Conservation (phyloP, 2,888 invertebrate species). For the Abrostola tripartita region DNA sequence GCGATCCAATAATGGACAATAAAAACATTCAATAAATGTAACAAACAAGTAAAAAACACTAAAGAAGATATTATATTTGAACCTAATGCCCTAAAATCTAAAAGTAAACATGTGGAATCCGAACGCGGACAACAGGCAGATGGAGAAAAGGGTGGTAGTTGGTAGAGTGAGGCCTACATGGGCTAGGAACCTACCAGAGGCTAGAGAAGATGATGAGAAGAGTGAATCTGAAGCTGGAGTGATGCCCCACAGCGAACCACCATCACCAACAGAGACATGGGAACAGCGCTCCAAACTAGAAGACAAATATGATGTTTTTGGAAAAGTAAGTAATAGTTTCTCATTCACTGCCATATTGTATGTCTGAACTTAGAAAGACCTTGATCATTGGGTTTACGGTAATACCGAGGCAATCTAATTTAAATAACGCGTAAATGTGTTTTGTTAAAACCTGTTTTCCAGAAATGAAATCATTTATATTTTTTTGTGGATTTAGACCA, state of each 20-base stretch:
- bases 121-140: conserved; percentile 83
- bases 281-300: conserved; percentile 80
- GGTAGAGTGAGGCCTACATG: conserved; percentile 87
- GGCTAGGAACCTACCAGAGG: conserved; percentile 85
- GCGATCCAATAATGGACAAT: conserved; percentile 17
- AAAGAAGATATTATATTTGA: neutral
- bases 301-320: conserved; percentile 88
- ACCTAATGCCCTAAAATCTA: conserved; percentile 24
- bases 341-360: neutral
- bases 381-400: no score
- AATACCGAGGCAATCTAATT: no score
- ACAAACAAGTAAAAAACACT: neutral
- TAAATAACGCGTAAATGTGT: no score
- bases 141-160: conserved; percentile 89
- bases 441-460: no score
- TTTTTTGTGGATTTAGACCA: no score
- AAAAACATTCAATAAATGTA: neutral
- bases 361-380: no score
- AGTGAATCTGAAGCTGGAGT: conserved; percentile 73
- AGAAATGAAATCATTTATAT: no score
- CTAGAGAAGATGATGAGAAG: conserved; percentile 82
- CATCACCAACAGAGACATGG: conserved; percentile 80
- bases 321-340: conserved; percentile 80
- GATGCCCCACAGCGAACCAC: conserved; percentile 84
- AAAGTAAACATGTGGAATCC: conserved; percentile 82